These are phyloP conservation scores for Cottoperca gobio DNA, from an alignment of 2,797 vertebrate species.

Conservation along the genomic window DNA sequence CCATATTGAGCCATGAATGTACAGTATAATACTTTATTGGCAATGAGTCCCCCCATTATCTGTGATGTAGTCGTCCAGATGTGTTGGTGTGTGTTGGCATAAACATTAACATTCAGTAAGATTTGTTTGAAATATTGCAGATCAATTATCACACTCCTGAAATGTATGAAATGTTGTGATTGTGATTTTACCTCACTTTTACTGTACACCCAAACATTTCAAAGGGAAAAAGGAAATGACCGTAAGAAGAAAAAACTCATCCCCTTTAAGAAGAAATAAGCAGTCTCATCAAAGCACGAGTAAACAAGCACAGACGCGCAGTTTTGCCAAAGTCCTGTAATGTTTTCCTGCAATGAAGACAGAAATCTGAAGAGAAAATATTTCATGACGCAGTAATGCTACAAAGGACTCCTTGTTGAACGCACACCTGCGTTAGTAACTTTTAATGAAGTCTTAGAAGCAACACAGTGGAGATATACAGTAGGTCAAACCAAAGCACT, in stretches of 20 bases:
- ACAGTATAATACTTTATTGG: conserved; percentile 61
- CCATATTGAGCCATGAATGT: conserved; percentile 76
- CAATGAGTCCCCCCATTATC: conserved; percentile 48
- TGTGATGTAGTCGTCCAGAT: conserved; percentile 68
- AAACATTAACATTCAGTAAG: conserved; percentile 36
- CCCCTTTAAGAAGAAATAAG: conserved; percentile 24
- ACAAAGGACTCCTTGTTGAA: conserved; percentile 36
- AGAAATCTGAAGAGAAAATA: conserved; percentile 9
- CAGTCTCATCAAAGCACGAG: conserved; percentile 19
- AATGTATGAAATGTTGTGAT: conserved; percentile 55
- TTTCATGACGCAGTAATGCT: background rate
- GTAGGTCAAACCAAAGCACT: conserved; percentile 60
- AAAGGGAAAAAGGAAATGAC: background rate
- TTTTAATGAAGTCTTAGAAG: conserved; percentile 21
- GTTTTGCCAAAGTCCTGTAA: conserved; percentile 2
- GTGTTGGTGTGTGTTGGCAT: conserved; percentile 59
- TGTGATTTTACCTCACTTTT: conserved; percentile 31
- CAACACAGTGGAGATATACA: conserved; percentile 7
- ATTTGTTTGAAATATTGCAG: conserved; percentile 39
- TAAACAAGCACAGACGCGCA: conserved; percentile 35
- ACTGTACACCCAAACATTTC: conserved; percentile 14
- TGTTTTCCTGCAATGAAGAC: conserved; percentile 10
- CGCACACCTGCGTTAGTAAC: conserved; percentile 12
- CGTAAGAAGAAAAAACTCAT: too few relatives aligned
- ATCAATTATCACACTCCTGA: conserved; percentile 30